phyloP scores from a whole-genome alignment of 2,113 vertebrate species.

The Pterocles burchelli region DNA sequence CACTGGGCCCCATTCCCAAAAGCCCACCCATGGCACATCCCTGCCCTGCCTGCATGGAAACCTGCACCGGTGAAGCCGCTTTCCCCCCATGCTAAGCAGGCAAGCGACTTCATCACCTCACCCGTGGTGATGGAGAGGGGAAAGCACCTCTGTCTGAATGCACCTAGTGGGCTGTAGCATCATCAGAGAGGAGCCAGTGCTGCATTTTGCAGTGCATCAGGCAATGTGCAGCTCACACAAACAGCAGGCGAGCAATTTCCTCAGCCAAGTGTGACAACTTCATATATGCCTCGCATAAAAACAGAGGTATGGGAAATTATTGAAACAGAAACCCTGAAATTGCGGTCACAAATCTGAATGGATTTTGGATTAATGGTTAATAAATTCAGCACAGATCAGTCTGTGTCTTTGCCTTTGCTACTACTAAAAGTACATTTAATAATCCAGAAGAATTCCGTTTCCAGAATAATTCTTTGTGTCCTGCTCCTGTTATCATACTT shows the following conservation, averaged over 20 bases:
- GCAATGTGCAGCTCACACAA: neutral
- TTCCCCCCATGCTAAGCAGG: neutral
- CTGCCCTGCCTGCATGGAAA: neutral
- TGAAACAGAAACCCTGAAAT: neutral
- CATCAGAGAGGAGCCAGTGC: neutral
- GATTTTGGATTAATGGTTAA: neutral
- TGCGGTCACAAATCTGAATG: neutral
- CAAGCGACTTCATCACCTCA: neutral
- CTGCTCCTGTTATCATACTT: neutral
- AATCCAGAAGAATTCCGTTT: neutral
- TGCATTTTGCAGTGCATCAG: neutral
- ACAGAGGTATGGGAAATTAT: rapidly evolving
- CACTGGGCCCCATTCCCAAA: neutral
- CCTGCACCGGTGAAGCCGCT: rapidly evolving
- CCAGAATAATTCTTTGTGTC: neutral
- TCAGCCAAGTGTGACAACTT: neutral
- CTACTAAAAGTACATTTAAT: neutral
- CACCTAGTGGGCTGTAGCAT: neutral
- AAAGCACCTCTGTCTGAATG: neutral
- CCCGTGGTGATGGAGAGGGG: neutral
- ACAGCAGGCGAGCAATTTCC: neutral
- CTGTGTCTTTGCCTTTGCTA: neutral
- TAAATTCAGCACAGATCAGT: neutral
- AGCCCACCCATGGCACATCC: neutral
- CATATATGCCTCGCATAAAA: rapidly evolving